These are phyloP conservation scores for Cotesia glomerata DNA, from an alignment of 1,140 invertebrate genomes.

Conservation along the genomic window DNA sequence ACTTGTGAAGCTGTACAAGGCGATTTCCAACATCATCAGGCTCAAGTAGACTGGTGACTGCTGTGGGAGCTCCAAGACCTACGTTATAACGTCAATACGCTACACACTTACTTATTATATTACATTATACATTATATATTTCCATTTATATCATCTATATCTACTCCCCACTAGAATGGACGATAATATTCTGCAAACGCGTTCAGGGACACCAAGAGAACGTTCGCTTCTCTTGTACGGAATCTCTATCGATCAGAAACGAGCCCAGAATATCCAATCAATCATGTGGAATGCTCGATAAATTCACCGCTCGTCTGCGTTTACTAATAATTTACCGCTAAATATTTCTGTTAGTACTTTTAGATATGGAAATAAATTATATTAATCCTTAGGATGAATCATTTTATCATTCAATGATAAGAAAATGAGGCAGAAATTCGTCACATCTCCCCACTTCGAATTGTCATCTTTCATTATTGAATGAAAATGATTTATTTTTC, in stretches of 20 bases:
- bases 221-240: not conserved
- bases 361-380: too few relatives aligned
- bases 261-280: slow-evolving; percentile 6
- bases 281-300: slow-evolving; percentile 4
- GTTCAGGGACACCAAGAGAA: slow-evolving; percentile 7
- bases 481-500: too few relatives aligned
- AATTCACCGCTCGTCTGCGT: not conserved
- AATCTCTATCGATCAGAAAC: not conserved
- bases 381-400: too few relatives aligned
- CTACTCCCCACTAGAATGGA: not conserved
- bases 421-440: too few relatives aligned
- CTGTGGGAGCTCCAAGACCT: not conserved
- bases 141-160: not conserved
- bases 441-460: too few relatives aligned
- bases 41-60: not conserved
- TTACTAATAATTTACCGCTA: not conserved
- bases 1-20: not conserved
- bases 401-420: too few relatives aligned
- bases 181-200: not conserved
- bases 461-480: too few relatives aligned
- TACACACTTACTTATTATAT: too few relatives aligned
- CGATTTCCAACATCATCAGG: not conserved
- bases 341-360: not conserved
- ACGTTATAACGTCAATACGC: too few relatives aligned
- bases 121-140: not conserved